These are phyloP conservation scores for Lepidurus couesii DNA, from an alignment of 1,140 invertebrate species.

Conservation along the genomic window DNA sequence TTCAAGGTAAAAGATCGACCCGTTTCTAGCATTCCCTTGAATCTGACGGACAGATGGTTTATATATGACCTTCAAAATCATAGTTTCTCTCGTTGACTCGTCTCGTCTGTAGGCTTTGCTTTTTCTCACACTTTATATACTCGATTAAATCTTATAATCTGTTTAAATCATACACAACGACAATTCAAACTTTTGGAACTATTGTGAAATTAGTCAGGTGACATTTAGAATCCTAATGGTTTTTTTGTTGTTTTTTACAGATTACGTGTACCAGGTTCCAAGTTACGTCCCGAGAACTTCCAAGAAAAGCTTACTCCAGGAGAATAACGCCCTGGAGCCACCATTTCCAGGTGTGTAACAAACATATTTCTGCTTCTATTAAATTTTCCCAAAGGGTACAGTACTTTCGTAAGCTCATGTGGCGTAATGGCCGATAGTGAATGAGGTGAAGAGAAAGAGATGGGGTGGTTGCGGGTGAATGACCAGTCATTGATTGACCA, in stretches of 20 bases:
- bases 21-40: too few relatives aligned
- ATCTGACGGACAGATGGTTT: too few relatives aligned
- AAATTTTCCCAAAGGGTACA: neutral
- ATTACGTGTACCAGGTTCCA: neutral
- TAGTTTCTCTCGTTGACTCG: too few relatives aligned
- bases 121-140: too few relatives aligned
- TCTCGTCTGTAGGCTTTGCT: too few relatives aligned
- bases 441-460: neutral
- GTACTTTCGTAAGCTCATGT: neutral
- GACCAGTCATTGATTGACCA: neutral
- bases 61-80: too few relatives aligned
- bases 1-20: too few relatives aligned
- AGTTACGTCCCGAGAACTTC: neutral
- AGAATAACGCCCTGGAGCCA: conserved; percentile 7
- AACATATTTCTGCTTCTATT: neutral
- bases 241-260: neutral
- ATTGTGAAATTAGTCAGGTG: too few relatives aligned
- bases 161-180: too few relatives aligned
- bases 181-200: too few relatives aligned
- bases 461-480: neutral
- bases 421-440: neutral
- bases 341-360: neutral
- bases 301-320: conserved; percentile 15
- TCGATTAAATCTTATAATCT: too few relatives aligned
- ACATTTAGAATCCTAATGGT: neutral